Percentiles rank a stretch among this genome's conserved stretches.
Conservation (phyloP, 2,888 invertebrate genomes). For the Ceriagrion tenellum region DNA sequence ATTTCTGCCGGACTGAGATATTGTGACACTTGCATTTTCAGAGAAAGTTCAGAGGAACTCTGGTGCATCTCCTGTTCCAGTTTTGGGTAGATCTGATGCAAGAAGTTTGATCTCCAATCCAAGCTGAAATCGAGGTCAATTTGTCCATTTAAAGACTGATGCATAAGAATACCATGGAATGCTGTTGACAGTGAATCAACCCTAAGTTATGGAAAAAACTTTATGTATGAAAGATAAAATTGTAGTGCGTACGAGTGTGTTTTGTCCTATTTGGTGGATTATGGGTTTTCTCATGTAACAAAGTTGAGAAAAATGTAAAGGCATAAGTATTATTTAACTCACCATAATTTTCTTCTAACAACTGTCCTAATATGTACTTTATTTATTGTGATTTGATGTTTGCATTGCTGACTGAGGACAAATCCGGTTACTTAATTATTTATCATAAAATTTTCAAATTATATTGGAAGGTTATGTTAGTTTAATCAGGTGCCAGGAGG, state of each 20-base stretch:
- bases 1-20: not conserved
- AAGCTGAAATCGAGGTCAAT: not conserved
- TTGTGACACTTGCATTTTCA: not conserved
- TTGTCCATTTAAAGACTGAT: constrained; percentile 36
- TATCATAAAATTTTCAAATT: not conserved
- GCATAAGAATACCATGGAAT: not conserved
- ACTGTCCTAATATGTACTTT: not conserved
- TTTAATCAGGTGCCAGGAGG: not conserved
- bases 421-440: not conserved
- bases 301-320: not conserved
- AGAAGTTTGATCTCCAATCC: constrained; percentile 61
- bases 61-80: constrained; percentile 15
- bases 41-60: not conserved
- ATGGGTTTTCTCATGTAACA: not conserved
- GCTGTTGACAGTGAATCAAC: not conserved
- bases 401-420: not conserved
- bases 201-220: not conserved
- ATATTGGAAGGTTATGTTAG: not conserved
- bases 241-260: not conserved
- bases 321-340: constrained; percentile 35
- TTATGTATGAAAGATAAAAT: not conserved
- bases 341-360: not conserved
- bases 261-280: constrained; percentile 2
- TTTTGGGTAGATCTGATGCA: constrained; percentile 17
- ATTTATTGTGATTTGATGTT: constrained; percentile 15